Conservation (phyloP, 2,888 invertebrate species). For the Aspidiotus destructor region DNA sequence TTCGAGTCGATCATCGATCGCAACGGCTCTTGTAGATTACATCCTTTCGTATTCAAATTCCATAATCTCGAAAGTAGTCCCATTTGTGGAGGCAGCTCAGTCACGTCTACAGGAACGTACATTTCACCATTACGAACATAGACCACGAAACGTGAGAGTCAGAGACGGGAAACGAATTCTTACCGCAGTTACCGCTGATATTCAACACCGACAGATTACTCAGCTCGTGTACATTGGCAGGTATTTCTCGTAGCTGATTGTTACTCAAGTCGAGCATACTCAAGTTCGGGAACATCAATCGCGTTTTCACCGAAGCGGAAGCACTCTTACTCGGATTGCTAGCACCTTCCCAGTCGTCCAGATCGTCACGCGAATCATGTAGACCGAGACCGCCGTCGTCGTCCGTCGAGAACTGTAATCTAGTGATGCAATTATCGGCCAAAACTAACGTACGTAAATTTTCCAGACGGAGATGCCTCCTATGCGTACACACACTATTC, state of each 20-base stretch:
- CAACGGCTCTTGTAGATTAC: conserved; percentile 76
- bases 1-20: conserved; percentile 85
- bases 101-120: conserved; percentile 51
- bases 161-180: conserved; percentile 35
- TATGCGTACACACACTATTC: conserved; percentile 71
- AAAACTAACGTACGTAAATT: conserved; percentile 71
- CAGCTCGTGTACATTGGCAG: conserved; percentile 73
- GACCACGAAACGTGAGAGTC: not conserved
- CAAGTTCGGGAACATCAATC: conserved; percentile 81
- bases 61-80: conserved; percentile 88
- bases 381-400: conserved; percentile 58
- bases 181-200: conserved; percentile 70
- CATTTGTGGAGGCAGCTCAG: conserved; percentile 87
- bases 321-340: conserved; percentile 6
- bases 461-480: conserved; percentile 73
- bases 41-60: conserved; percentile 89
- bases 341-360: conserved; percentile 42
- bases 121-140: not conserved
- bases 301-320: conserved; percentile 45
- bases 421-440: conserved; percentile 71
- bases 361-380: conserved; percentile 44
- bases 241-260: conserved; percentile 69
- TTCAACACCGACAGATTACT: conserved; percentile 86
- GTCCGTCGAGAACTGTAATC: conserved; percentile 70
- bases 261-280: conserved; percentile 91